Evolutionary conservation across 64 coral and sea anemone species (phyloP).

Genomic region (Dendronephthya gigantea): DNA sequence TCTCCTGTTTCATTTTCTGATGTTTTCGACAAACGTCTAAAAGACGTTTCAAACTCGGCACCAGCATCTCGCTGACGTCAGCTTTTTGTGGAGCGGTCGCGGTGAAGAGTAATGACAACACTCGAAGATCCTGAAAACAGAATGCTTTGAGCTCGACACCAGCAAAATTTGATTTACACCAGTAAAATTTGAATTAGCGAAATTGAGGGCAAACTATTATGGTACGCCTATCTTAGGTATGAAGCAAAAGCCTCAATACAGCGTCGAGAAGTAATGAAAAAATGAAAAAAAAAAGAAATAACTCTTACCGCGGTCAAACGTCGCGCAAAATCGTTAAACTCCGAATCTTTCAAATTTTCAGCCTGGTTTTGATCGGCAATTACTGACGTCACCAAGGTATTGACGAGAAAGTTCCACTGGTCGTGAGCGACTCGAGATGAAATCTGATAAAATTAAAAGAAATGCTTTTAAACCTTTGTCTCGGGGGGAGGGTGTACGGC

Average conservation of each 20-base stretch:
- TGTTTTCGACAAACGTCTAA: constrained; percentile 44
- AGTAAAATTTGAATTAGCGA: too few relatives aligned
- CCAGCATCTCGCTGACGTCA: constrained; percentile 40
- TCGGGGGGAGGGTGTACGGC: too few relatives aligned
- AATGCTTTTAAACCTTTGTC: neutral
- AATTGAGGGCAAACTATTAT: neutral
- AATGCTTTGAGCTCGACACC: neutral
- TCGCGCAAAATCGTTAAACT: constrained; percentile 54
- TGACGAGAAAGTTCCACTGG: constrained; percentile 79
- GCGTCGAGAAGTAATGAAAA: too few relatives aligned
- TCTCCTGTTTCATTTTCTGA: constrained; percentile 40
- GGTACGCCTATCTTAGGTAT: neutral
- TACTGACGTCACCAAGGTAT: constrained; percentile 73
- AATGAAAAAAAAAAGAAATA: too few relatives aligned
- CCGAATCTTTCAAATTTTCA: constrained; percentile 52
- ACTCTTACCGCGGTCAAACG: constrained; percentile 88
- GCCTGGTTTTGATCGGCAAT: constrained; percentile 77
- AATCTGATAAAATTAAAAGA: constrained; percentile 30
- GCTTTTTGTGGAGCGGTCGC: constrained; percentile 45
- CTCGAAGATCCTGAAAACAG: neutral
- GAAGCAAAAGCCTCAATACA: too few relatives aligned
- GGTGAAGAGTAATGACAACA: neutral
- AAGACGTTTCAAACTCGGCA: constrained; percentile 42
- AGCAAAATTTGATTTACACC: neutral
- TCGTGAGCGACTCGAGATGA: constrained; percentile 49